Percentiles rank a stretch among this genome's conserved stretches.
These are phyloP conservation scores for Ploceus nigricollis DNA, from an alignment of 2,113 vertebrate genomes.

Conservation along the genomic window DNA sequence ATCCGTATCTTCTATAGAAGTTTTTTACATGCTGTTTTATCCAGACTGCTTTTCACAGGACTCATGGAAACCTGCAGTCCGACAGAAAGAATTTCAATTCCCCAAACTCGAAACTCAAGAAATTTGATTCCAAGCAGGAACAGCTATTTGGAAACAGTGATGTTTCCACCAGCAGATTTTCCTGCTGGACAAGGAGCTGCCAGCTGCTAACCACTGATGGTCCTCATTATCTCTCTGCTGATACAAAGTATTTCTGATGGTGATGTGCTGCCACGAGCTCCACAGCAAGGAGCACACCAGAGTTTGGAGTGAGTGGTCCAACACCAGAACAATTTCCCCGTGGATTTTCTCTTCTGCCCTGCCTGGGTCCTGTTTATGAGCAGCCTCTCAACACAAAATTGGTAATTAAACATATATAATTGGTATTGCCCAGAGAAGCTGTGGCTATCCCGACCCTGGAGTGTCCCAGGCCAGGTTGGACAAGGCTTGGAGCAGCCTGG, in stretches of 20 bases:
- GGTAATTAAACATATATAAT: background rate
- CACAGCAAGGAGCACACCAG: background rate
- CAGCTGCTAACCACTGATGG: background rate
- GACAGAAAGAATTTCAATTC: background rate
- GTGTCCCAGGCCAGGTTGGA: background rate
- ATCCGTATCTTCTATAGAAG: background rate
- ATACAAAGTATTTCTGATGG: background rate
- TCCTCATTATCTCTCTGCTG: background rate
- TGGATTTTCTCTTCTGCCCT: background rate
- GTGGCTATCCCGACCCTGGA: background rate
- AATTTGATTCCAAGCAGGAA: slow-evolving; percentile 21
- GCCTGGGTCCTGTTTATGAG: background rate
- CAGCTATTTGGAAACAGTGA: slow-evolving; percentile 14
- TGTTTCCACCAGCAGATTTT: slow-evolving; percentile 26
- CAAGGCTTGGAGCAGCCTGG: background rate
- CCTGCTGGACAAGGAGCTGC: background rate
- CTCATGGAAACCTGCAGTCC: background rate
- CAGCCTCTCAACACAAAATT: background rate
- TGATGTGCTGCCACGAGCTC: fast-evolving
- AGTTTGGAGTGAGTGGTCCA: background rate
- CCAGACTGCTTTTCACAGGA: background rate
- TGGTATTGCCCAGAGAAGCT: background rate
- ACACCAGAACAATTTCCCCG: fast-evolving
- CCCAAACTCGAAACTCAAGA: background rate
- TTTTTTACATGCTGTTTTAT: background rate